Evolutionary conservation across 2,113 vertebrate genomes (phyloP).

Genomic region (Oryzias melastigma): DNA sequence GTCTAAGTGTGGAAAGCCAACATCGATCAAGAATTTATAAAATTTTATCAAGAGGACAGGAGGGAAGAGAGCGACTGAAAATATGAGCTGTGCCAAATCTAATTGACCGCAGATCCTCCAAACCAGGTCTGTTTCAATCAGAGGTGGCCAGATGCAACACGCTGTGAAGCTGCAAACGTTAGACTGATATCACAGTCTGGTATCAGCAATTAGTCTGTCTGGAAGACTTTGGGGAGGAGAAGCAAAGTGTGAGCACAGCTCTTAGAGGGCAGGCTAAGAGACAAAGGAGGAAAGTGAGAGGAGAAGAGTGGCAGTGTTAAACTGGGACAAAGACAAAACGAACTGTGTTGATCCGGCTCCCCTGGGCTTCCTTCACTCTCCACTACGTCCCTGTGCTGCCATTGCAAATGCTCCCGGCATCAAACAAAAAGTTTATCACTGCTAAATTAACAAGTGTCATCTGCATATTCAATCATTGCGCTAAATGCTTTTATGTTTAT

Average conservation of each 20-base stretch:
- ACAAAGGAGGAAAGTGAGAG: constrained; percentile 38
- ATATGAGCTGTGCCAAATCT: background rate
- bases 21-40: too few species aligned
- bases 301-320: constrained; percentile 58
- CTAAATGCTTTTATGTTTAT: constrained; percentile 79
- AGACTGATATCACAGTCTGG: constrained; percentile 24
- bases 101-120: constrained; percentile 20
- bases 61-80: background rate
- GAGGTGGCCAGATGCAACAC: constrained; percentile 16
- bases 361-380: constrained; percentile 63
- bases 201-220: constrained; percentile 48
- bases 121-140: constrained; percentile 39
- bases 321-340: constrained; percentile 75
- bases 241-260: constrained; percentile 53
- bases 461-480: constrained; percentile 72
- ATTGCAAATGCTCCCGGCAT: constrained; percentile 67
- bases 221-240: constrained; percentile 56
- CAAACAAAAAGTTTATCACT: constrained; percentile 76
- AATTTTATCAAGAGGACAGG: too few species aligned
- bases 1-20: background rate
- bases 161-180: constrained; percentile 28
- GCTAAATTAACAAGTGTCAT: constrained; percentile 79
- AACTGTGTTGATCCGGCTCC: constrained; percentile 54
- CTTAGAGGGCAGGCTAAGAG: constrained; percentile 42
- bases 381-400: constrained; percentile 63